Base-by-base conservation (phyloP, 2,888 invertebrate species). In the Norana najaformis region DNA sequence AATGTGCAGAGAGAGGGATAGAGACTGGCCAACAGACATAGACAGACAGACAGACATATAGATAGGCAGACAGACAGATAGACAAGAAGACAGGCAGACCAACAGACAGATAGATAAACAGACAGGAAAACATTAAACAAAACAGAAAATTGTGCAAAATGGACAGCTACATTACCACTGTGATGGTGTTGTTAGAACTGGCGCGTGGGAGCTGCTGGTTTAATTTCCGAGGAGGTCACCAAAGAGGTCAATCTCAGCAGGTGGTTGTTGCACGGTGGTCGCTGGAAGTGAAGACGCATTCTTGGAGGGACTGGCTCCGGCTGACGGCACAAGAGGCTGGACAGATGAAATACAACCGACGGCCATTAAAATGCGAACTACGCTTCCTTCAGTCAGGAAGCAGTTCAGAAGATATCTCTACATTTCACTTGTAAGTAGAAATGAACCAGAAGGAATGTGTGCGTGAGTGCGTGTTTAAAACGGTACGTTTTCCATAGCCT, bases 141-240 rank as follows among this genome's bases (percentile, higher is more conserved):
- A 47, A 47, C 47, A 47, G 23, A 47, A 23, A 47, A 47, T n/a
- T n/a, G n/a, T 16, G 23, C 20, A 23, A 3, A 47, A 47, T 47
- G 47, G 11, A 23, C 47, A 23, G 23, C 23, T 23, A 47, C 23
- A 14, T 53, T n/a, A 69, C 69, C 69, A 8, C n/a, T n/a, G 69
- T 13, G n/a, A 69, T 69, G 69, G n/a, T n/a, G 69, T n/a, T 69
- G 69, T 69, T 53, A 53, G 69, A 69, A 69, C n/a, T 2, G 47
- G 69, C n/a, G n/a, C n/a, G 69, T 3, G 30, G 69, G 69, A 3
- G 53, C 30, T n/a, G 8, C 30, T 69, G 69, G 69, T 85, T 36
- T 37, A 85, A 23, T 85, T 85, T 37, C 85, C 85, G 20, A 85
- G 85, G 18, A 85, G 85, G 85, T 85, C 85, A 37, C 85, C 85